Evolutionary conservation across 2,113 vertebrate genomes (phyloP), one percentile per base, ranked within the genome.

Genomic region (Nycticorax nycticorax): DNA sequence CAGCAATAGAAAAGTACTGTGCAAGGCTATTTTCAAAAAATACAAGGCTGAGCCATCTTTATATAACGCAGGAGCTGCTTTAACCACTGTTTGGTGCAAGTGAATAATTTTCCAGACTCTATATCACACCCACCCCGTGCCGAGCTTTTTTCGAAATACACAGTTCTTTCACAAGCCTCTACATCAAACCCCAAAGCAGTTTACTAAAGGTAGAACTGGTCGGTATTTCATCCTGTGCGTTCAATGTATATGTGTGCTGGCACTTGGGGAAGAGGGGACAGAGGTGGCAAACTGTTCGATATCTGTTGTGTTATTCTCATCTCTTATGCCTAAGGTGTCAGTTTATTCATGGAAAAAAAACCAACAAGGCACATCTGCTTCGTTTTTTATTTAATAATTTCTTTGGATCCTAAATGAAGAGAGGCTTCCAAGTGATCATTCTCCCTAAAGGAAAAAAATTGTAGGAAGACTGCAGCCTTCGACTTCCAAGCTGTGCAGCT

Each of bases 121-220:
- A 3, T 32, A 16, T 73, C 47, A 27, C 30, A 33, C 14, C n/a
- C 37, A 2, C 23, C 35, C 14, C 4, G 4, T 21, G 9, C 24
- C 27, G 33, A 75, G 19, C 0, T 1, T 23, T 33, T 76, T 64
- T 81, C 69, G 32, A 56, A 72, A 33, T 39, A 1, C 12, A 23
- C 10, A 26, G 32, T 47, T 83, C 10, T 75, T 47, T 48, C 27
- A 24, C 3, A 14, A 67, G 20, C n/a, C 23, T 88, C 63, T 57
- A 18, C 52, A 8, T 14, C 33, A n/a, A 76, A 59, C 22, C 27
- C 59, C 12, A 26, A 59, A 30, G 47, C 66, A 53, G 86, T 94
- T 96, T 83, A 92, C 89, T 94, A 64, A 92, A 71, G 93, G 85
- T 88, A 84, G 66, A 81, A 39, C 9, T 2, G 3, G 68, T 32